Evolutionary conservation across 2,113 vertebrate genomes (phyloP), one percentile per base, ranked within the genome.

Genomic region (Argyrosomus japonicus): DNA sequence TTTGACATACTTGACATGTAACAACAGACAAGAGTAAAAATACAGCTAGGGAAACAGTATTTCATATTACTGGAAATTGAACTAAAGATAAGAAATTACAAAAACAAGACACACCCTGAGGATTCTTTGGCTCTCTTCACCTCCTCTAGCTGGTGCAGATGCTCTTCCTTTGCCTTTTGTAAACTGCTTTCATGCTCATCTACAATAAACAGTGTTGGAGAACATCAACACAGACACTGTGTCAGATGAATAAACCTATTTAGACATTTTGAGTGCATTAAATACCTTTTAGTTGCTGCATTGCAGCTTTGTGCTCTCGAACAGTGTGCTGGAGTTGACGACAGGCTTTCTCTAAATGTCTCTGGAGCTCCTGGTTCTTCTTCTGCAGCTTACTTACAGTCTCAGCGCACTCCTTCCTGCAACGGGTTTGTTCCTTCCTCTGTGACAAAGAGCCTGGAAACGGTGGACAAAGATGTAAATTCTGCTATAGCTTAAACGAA

Each of bases 341-440:
- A 81, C 87, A 95, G 72, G 94, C 94, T 91, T 96, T 95, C 82
- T 97, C 96, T 32, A 98, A 91, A 83, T 96, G 95, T 89, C 85
- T 95, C 93, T 95, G 95, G 54, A 97, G 95, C 58, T 96, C 96
- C 76, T 96, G 95, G 84, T 94, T 96, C 85, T 95, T 95, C 89
- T 92, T 90, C 90, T 97, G 96, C 78, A 96, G 94, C 76, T 92
- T 96, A 77, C 90, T 89, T 72, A 95, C 83, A 51, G 94, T 90
- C 50, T 96, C 95, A 3, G 77, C 50, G 81, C 95, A 96, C 48
- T 54, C 65, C 75, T 93, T 93, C 81, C 89, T 94, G 87, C 92
- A 96, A 62, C 90, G 74, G 53, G 89, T 74, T 67, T 58, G 73
- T n/a, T 90, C 87, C 61, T 85, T 93, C 87, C 65, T 90, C 91